Conservation (phyloP, 1,140 invertebrate genomes). For the Anastrepha obliqua region DNA sequence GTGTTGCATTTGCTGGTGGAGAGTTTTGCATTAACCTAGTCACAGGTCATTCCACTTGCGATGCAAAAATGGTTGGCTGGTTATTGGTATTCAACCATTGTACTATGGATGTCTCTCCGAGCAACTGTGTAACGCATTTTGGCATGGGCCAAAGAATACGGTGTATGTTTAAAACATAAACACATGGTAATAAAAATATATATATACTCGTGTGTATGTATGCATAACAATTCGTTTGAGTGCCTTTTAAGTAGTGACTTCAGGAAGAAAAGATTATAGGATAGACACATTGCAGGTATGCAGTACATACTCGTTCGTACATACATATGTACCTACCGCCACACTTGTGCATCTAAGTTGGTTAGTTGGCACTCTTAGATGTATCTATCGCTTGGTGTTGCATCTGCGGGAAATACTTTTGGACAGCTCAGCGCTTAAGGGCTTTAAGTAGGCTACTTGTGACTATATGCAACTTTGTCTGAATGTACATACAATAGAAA, state of each 20-base stretch:
- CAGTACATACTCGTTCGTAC: not conserved
- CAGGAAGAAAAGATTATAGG: constrained; percentile 41
- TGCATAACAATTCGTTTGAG: not conserved
- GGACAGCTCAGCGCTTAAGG: constrained; percentile 1
- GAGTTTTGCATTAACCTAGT: constrained; percentile 56
- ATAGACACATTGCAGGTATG: not conserved
- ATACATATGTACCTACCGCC: not conserved
- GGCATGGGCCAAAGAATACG: not conserved
- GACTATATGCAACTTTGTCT: not conserved
- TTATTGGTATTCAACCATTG: constrained; percentile 47
- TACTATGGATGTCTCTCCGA: not conserved
- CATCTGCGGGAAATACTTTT: not conserved
- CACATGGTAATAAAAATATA: too few relatives aligned
- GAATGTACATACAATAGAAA: not conserved
- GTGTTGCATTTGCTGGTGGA: not conserved
- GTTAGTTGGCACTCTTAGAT: constrained; percentile 24
- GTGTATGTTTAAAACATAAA: not conserved
- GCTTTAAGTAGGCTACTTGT: constrained; percentile 14
- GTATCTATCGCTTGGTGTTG: not conserved
- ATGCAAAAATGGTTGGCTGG: not conserved
- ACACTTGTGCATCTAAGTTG: not conserved
- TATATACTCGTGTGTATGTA: too few relatives aligned
- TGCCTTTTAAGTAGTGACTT: constrained; percentile 23
- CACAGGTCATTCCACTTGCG: constrained; percentile 54
- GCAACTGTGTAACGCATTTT: not conserved